Conservation (phyloP, 1,140 invertebrate genomes). For the Brachionus calyciflorus region DNA sequence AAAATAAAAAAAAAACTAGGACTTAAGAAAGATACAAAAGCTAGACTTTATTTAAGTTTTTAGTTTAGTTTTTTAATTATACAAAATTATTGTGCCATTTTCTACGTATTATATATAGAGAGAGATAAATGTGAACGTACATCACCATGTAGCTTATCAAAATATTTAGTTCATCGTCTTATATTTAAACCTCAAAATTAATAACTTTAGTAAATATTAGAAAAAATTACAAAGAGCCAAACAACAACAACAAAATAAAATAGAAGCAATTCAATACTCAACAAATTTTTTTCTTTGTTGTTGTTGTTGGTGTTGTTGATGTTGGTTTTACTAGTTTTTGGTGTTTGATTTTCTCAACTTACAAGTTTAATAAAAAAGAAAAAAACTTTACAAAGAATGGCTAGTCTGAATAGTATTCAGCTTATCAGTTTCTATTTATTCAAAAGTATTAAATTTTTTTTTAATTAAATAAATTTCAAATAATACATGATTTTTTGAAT, state of each 20-base stretch:
- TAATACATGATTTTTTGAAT: slow-evolving; percentile 41
- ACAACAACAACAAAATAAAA: no score
- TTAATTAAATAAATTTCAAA: slow-evolving; percentile 25
- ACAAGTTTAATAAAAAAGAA: background rate
- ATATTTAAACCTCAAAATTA: no score
- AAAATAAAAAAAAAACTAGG: no score
- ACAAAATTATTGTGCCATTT: no score
- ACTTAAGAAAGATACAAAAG: no score
- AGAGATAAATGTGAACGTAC: no score
- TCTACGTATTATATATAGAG: no score
- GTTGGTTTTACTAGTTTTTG: background rate
- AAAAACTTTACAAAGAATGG: background rate
- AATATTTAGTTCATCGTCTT: no score
- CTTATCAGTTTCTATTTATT: slow-evolving; percentile 28
- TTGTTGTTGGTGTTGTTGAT: background rate
- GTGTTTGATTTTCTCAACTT: slow-evolving; percentile 43
- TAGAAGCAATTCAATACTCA: slow-evolving; percentile 41
- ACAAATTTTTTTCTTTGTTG: slow-evolving; percentile 19
- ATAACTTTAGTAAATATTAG: slow-evolving; percentile 18
- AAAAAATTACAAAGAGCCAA: slow-evolving; percentile 20
- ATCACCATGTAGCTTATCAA: no score
- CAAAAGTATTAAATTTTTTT: slow-evolving; percentile 29
- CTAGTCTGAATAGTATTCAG: background rate
- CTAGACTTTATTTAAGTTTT: no score
- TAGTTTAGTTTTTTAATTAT: no score